Evolutionary conservation across 2,113 vertebrate species (phyloP).

Genomic region (Hydrolagus affinis): DNA sequence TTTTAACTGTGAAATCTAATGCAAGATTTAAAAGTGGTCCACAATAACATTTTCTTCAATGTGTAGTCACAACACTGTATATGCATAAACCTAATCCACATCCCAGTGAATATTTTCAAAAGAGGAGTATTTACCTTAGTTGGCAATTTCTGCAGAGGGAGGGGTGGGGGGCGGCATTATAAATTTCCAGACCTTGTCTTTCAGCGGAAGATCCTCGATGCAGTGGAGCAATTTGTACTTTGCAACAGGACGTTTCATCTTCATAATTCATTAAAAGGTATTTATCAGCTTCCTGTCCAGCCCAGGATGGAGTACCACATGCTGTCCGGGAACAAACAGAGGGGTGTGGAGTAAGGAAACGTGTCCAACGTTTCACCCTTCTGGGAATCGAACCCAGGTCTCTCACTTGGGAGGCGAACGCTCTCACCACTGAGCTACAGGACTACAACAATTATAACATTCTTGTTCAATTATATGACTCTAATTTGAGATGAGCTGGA

Average conservation of each 20-base stretch:
- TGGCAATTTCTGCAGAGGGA: not conserved
- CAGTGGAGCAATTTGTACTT: not conserved
- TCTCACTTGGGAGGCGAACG: too few species aligned
- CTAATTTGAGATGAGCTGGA: not conserved
- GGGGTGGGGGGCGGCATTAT: not conserved
- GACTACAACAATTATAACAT: too few species aligned
- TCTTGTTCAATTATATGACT: not conserved
- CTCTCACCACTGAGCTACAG: too few species aligned
- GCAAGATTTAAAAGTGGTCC: not conserved
- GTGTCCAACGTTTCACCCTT: too few species aligned
- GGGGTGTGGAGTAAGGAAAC: too few species aligned
- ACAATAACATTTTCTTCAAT: not conserved
- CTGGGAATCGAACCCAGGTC: too few species aligned
- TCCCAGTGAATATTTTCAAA: not conserved
- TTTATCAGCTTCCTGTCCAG: not conserved
- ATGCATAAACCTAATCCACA: not conserved
- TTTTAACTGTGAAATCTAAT: not conserved
- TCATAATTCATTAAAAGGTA: not conserved
- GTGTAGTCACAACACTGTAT: not conserved
- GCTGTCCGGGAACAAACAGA: not conserved
- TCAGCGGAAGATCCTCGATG: not conserved
- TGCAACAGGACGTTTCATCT: not conserved
- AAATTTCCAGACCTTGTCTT: not conserved
- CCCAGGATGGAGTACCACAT: not conserved
- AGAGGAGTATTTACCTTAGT: not conserved